phyloP scores from a whole-genome alignment of 2,888 invertebrate genomes.

The Drosophila paranaensis region DNA sequence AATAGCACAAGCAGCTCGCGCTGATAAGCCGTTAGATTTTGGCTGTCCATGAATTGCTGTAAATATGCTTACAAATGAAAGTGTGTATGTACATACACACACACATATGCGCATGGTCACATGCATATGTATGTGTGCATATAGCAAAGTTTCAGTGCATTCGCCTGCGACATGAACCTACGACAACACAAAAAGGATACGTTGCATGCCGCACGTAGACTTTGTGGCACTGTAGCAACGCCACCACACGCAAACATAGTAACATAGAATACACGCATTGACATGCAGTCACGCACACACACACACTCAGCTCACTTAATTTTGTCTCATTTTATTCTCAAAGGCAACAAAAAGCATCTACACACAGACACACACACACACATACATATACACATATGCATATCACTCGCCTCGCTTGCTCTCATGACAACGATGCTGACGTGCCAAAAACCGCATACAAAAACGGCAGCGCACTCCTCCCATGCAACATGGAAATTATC shows the following conservation, averaged over 20 bases:
- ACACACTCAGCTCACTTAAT: constrained; percentile 38
- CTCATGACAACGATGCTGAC: constrained; percentile 36
- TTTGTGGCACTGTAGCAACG: constrained; percentile 38
- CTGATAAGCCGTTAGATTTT: constrained; percentile 39
- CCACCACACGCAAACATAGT: constrained; percentile 17
- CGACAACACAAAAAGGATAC: constrained; percentile 52
- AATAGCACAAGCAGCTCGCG: constrained; percentile 55
- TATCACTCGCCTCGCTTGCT: no score
- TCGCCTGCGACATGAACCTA: constrained; percentile 44
- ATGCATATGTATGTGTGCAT: no score
- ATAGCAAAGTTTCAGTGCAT: not conserved
- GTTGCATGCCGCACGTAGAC: constrained; percentile 57
- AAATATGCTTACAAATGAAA: not conserved
- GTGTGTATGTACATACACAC: not conserved
- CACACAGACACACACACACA: not conserved
- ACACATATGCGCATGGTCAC: not conserved
- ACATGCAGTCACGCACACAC: constrained; percentile 2
- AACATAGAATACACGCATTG: constrained; percentile 8
- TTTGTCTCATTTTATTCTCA: constrained; percentile 30
- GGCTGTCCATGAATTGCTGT: constrained; percentile 43
- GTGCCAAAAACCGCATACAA: constrained; percentile 69
- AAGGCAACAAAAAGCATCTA: constrained; percentile 15
- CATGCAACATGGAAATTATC: constrained; percentile 19
- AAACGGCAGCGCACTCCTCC: constrained; percentile 25
- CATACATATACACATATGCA: not conserved